Conservation (phyloP, 1,140 invertebrate species). For the Leptonema lineaticorne region DNA sequence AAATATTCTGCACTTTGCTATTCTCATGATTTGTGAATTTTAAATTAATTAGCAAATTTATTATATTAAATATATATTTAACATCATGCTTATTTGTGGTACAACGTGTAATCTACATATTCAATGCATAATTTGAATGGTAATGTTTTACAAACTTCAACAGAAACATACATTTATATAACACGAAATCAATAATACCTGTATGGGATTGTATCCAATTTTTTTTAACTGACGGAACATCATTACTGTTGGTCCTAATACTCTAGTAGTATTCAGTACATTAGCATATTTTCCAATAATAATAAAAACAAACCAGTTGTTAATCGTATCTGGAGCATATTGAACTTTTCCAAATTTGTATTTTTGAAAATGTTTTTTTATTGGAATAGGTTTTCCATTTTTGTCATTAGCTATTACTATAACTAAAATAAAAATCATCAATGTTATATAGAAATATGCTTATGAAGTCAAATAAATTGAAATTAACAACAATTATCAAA, state of each 20-base stretch:
- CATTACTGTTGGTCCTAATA: conserved; percentile 50
- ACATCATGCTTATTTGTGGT: too few species aligned
- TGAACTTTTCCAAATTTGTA: not conserved
- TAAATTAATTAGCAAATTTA: too few species aligned
- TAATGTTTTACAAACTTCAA: too few species aligned
- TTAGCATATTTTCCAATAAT: conserved; percentile 49
- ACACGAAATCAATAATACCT: conserved; percentile 54
- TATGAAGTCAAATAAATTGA: not conserved
- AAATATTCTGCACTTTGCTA: too few species aligned
- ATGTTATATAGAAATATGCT: not conserved
- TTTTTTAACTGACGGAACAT: conserved; percentile 58
- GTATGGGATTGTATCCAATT: conserved; percentile 59
- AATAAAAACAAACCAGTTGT: conserved; percentile 49
- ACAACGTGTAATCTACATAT: too few species aligned
- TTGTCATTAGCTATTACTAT: conserved; percentile 52
- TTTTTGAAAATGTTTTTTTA: conserved; percentile 41
- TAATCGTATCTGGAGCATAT: not conserved
- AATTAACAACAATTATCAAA: not conserved
- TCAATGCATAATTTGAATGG: too few species aligned
- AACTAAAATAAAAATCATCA: conserved; percentile 43
- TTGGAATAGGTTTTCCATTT: conserved; percentile 43
- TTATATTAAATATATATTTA: too few species aligned
- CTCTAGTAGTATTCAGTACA: conserved; percentile 46
- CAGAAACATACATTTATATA: too few species aligned
- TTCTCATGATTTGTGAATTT: too few species aligned